Evolutionary conservation across 2,797 vertebrate species (phyloP).

Genomic region (Threskiornis aethiopicus): DNA sequence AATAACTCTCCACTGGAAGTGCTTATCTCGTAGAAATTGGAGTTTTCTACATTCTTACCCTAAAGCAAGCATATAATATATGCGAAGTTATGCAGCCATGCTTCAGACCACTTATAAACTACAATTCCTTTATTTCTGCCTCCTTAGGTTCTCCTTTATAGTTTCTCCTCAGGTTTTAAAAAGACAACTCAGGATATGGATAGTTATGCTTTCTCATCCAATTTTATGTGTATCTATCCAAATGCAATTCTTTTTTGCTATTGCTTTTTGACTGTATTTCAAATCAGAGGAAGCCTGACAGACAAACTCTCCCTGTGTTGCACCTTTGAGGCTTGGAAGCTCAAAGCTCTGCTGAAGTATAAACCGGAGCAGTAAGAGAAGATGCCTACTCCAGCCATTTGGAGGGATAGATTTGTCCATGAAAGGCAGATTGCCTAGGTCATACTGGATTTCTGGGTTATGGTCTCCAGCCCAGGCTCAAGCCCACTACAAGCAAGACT

Average conservation of each 20-base stretch:
- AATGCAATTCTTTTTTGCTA: background rate
- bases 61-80: background rate
- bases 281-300: background rate
- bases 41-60: background rate
- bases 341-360: background rate
- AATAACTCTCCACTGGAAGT: background rate
- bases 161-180: background rate
- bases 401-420: background rate
- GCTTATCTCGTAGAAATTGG: background rate
- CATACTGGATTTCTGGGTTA: background rate
- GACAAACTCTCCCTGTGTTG: background rate
- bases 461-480: background rate
- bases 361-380: background rate
- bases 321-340: background rate
- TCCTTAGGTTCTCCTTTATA: background rate
- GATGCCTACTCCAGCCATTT: background rate
- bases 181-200: background rate
- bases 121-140: background rate
- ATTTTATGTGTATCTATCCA: background rate
- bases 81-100: background rate
- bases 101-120: background rate
- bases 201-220: background rate
- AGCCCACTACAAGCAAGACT: background rate
- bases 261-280: background rate
- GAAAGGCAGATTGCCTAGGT: background rate